A percentile compares a stretch with the other conserved stretches of the same genome.
These are phyloP conservation scores for Orthosia gracilis DNA, from an alignment of 2,888 invertebrate species.

Conservation along the genomic window DNA sequence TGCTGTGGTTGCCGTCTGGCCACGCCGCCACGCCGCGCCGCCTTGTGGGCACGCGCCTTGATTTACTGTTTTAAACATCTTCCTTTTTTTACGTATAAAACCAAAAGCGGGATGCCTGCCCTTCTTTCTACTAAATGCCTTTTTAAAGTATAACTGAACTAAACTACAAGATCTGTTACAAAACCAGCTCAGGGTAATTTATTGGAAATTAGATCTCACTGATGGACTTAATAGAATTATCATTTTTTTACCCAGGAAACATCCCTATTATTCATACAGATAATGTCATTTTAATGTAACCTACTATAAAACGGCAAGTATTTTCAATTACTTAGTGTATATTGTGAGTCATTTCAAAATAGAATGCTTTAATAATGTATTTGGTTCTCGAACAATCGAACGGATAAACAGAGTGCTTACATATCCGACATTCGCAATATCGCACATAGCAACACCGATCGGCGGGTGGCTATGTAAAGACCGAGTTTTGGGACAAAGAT, in stretches of 20 bases:
- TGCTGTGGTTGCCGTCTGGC: slow-evolving; percentile 57
- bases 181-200: too few relatives aligned
- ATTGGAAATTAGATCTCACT: too few relatives aligned
- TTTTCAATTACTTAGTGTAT: slow-evolving; percentile 20
- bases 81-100: slow-evolving; percentile 29
- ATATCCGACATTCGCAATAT: slow-evolving; percentile 67
- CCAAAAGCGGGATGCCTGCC: slow-evolving; percentile 12
- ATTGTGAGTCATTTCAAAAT: slow-evolving; percentile 32
- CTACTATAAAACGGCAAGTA: slow-evolving; percentile 7
- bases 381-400: slow-evolving; percentile 60
- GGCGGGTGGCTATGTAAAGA: slow-evolving; percentile 72
- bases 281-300: slow-evolving; percentile 8
- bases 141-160: background rate
- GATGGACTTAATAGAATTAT: too few relatives aligned
- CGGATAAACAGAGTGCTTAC: slow-evolving; percentile 52
- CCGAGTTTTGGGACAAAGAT: slow-evolving; percentile 84
- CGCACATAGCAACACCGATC: slow-evolving; percentile 74
- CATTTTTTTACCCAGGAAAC: too few relatives aligned
- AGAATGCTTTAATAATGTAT: slow-evolving; percentile 36
- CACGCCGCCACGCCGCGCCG: slow-evolving; percentile 34
- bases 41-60: slow-evolving; percentile 66
- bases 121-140: background rate
- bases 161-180: background rate
- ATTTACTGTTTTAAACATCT: slow-evolving; percentile 62
- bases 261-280: background rate